Evolutionary conservation across 2,797 vertebrate species (phyloP).

Genomic region (Parauchenoglanis ngamensis): DNA sequence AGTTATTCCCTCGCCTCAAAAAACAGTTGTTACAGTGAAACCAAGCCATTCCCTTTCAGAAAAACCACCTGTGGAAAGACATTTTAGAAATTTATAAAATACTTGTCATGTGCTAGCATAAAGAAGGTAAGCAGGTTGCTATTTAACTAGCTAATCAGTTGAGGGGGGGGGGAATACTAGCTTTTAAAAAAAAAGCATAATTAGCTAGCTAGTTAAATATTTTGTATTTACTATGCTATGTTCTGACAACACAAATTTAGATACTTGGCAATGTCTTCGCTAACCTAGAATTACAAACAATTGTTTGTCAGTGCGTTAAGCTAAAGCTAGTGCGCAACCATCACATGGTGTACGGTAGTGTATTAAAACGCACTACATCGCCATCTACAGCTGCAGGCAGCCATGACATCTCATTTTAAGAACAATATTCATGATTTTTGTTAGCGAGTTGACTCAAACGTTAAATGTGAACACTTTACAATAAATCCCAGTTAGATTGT

Average conservation of each 20-base stretch:
- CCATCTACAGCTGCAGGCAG: neutral
- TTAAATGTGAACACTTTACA: neutral
- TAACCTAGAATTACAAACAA: too few species aligned
- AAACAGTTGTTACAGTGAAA: conserved; percentile 89
- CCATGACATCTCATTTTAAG: neutral
- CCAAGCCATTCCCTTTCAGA: conserved; percentile 79
- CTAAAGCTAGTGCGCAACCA: neutral
- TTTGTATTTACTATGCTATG: neutral
- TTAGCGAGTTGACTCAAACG: neutral
- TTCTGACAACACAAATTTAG: neutral
- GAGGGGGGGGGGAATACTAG: too few species aligned
- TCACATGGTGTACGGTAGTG: neutral
- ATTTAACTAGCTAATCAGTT: neutral
- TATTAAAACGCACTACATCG: neutral
- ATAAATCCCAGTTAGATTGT: neutral
- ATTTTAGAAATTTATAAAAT: neutral
- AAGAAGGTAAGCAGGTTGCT: neutral
- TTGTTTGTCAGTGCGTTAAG: neutral
- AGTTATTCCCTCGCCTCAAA: conserved; percentile 68
- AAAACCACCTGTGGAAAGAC: conserved; percentile 3
- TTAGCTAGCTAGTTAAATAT: neutral
- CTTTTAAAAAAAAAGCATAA: neutral
- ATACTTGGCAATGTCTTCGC: neutral
- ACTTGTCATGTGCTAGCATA: neutral
- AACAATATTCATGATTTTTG: neutral